phyloP scores from a whole-genome alignment of 2,113 vertebrate genomes.

The Lamprologus ornatipinnis region DNA sequence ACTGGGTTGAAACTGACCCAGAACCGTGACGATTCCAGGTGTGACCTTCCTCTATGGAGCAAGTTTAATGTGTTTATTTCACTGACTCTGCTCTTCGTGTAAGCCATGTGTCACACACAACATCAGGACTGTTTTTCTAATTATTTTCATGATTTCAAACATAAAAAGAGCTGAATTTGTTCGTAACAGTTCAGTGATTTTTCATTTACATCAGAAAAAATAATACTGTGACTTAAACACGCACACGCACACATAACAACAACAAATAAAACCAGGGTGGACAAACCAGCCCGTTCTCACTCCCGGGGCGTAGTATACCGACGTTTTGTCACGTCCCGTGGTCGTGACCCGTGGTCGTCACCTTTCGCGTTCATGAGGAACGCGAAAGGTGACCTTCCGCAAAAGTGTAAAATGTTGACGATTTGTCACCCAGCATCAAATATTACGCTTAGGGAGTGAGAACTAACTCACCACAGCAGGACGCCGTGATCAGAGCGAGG shows the following conservation, averaged over 20 bases:
- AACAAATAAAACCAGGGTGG: neutral
- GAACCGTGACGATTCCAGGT: neutral
- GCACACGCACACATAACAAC: neutral
- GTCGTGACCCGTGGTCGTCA: too few relatives aligned
- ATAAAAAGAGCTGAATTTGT: neutral
- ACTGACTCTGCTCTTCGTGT: neutral
- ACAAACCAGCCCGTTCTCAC: neutral
- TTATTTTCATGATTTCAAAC: neutral
- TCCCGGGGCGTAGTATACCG: neutral
- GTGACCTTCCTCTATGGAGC: accelerated
- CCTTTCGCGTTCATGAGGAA: neutral
- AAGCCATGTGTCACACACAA: neutral
- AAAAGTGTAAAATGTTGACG: too few relatives aligned
- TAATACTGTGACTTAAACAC: neutral
- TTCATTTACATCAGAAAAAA: neutral
- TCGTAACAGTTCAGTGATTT: neutral
- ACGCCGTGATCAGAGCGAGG: too few relatives aligned
- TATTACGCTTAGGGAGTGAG: too few relatives aligned
- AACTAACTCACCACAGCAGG: too few relatives aligned
- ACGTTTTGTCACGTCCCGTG: neutral
- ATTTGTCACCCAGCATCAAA: too few relatives aligned
- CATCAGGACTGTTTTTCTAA: accelerated
- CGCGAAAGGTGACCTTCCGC: too few relatives aligned
- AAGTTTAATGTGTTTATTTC: neutral
- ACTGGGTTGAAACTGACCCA: too few relatives aligned